These are phyloP conservation scores for Perognathus longimembris DNA, from an alignment of 2,113 vertebrate genomes.

Conservation along the genomic window DNA sequence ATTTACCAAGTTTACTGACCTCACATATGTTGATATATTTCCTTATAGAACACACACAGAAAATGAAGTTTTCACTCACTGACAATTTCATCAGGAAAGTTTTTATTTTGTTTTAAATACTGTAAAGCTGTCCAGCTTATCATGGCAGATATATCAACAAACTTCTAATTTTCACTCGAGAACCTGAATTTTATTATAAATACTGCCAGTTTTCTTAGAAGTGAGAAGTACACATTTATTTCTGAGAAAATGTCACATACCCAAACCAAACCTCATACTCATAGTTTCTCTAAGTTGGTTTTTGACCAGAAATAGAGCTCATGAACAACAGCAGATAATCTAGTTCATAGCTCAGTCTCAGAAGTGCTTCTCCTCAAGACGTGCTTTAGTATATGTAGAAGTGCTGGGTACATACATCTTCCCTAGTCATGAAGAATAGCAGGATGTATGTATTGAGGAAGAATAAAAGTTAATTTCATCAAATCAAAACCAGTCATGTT, in stretches of 20 bases:
- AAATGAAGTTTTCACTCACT: too few species aligned
- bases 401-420: not conserved
- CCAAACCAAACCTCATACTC: not conserved
- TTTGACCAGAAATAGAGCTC: not conserved
- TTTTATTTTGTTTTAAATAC: not conserved
- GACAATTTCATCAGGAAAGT: not conserved
- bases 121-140: not conserved
- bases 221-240: not conserved
- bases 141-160: not conserved
- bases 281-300: not conserved
- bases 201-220: not conserved
- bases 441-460: not conserved
- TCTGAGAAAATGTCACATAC: not conserved
- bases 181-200: constrained; percentile 1
- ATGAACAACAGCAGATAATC: not conserved
- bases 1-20: not conserved
- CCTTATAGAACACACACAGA: too few species aligned
- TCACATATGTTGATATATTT: not conserved
- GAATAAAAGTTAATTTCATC: not conserved
- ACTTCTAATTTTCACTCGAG: not conserved
- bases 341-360: not conserved
- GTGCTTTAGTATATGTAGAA: not conserved
- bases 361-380: not conserved
- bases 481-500: not conserved
- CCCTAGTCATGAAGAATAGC: not conserved